Conservation (phyloP, 2,113 vertebrate genomes). For the Tyrannus savana region DNA sequence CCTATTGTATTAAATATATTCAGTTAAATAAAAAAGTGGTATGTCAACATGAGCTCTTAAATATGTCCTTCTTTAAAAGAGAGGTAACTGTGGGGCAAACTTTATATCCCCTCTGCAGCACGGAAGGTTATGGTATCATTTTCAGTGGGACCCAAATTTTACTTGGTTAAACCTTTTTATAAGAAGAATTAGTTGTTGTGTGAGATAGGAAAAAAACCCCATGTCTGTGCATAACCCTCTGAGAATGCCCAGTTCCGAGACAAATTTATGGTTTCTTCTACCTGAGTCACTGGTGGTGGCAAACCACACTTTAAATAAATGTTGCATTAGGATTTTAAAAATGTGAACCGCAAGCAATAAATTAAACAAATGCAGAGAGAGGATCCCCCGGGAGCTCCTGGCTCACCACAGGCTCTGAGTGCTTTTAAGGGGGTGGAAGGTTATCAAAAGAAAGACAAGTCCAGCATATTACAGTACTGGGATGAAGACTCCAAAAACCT, state of each 20-base stretch:
- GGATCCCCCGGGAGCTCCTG: not conserved
- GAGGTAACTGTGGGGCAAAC: not conserved
- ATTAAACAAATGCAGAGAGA: conserved; percentile 33
- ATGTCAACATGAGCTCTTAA: not conserved
- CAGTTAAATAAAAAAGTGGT: not conserved
- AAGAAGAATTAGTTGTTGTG: not conserved
- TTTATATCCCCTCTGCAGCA: not conserved
- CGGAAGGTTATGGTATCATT: not conserved
- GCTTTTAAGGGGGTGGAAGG: conserved; percentile 11
- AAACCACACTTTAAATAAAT: conserved; percentile 59
- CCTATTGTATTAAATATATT: not conserved
- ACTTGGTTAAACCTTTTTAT: not conserved
- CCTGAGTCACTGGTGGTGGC: conserved; percentile 42
- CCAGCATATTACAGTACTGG: not conserved
- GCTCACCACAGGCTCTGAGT: conserved; percentile 21
- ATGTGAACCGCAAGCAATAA: not conserved
- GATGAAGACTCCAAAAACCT: not conserved
- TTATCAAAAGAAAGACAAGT: conserved; percentile 33
- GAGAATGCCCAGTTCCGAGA: conserved; percentile 13
- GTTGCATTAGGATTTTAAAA: conserved; percentile 12
- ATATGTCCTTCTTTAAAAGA: not conserved
- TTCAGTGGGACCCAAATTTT: not conserved
- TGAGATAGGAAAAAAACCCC: not conserved
- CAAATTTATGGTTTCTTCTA: conserved; percentile 26
- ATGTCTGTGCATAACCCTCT: not conserved